Percentiles rank a stretch among this genome's conserved stretches.
Evolutionary conservation across 2,888 invertebrate genomes (phyloP).

Genomic region (Syrista parreyssii): DNA sequence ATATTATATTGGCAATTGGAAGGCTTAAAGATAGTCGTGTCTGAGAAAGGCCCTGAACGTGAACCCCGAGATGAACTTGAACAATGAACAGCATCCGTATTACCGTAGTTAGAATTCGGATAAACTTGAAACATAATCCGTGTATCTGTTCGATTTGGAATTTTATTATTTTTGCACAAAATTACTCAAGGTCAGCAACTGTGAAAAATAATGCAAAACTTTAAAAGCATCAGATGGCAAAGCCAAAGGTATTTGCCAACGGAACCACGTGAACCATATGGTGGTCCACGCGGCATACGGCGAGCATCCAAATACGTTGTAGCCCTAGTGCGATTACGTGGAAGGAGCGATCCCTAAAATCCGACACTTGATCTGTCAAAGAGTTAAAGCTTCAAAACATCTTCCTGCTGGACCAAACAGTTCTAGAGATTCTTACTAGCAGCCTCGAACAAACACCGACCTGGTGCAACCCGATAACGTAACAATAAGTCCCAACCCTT

Average conservation of each 20-base stretch:
- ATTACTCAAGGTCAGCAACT: slow-evolving; percentile 2
- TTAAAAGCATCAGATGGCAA: slow-evolving; percentile 42
- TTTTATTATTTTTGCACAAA: background rate
- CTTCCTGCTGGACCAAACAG: background rate
- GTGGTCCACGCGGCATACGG: slow-evolving; percentile 54
- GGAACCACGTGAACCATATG: slow-evolving; percentile 51
- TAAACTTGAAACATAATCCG: background rate
- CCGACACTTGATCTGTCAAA: slow-evolving; percentile 9
- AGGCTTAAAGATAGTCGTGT: background rate
- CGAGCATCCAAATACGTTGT: slow-evolving; percentile 36
- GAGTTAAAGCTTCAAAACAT: background rate
- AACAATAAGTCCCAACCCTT: slow-evolving; percentile 26
- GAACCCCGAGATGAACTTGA: background rate
- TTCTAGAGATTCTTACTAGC: background rate
- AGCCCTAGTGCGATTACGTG: background rate
- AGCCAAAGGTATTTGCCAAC: slow-evolving; percentile 22
- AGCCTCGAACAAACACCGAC: slow-evolving; percentile 25
- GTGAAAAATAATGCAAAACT: slow-evolving; percentile 37
- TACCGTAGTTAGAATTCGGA: background rate
- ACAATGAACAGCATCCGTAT: background rate
- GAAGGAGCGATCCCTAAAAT: background rate
- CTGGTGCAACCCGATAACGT: slow-evolving; percentile 36
- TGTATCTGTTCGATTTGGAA: background rate
- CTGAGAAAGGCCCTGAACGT: background rate
- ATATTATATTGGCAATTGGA: background rate